A percentile compares a stretch with the other conserved stretches of the same genome.
These are phyloP conservation scores for Tridacna gigas DNA, from an alignment of 2,888 invertebrate species.

Conservation along the genomic window DNA sequence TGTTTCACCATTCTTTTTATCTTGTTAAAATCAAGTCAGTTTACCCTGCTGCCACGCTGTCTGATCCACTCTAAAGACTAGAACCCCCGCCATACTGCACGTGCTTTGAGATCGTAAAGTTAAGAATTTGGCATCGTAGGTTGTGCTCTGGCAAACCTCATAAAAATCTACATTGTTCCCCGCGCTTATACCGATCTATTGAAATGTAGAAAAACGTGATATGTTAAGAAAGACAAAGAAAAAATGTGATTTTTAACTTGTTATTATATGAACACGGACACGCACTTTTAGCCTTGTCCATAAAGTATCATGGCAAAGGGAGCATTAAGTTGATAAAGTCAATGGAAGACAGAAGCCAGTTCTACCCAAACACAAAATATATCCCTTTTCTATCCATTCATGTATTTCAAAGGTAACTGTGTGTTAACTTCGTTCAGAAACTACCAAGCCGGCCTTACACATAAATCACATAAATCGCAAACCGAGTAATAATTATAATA, in stretches of 20 bases:
- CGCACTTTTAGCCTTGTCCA: too few species aligned
- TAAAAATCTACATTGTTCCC: slow-evolving; percentile 9
- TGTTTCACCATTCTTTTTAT: too few species aligned
- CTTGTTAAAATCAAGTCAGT: not conserved
- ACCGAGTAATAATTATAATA: not conserved
- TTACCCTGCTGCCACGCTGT: slow-evolving; percentile 26
- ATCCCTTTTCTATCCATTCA: too few species aligned
- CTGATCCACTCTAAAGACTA: slow-evolving; percentile 39
- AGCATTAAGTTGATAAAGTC: too few species aligned
- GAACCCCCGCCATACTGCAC: slow-evolving; percentile 30
- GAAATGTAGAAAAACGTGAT: not conserved
- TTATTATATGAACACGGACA: not conserved
- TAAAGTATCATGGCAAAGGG: too few species aligned
- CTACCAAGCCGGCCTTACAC: not conserved
- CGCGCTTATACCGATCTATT: slow-evolving; percentile 41
- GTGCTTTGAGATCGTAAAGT: slow-evolving; percentile 22
- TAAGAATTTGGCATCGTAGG: slow-evolving; percentile 14
- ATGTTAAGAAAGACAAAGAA: not conserved
- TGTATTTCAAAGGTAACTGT: too few species aligned
- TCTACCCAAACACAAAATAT: too few species aligned
- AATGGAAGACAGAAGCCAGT: too few species aligned
- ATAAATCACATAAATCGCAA: not conserved
- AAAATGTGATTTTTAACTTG: not conserved
- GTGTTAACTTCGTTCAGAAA: too few species aligned
- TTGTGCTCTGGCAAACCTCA: slow-evolving; percentile 25